phyloP scores from a whole-genome alignment of 2,113 vertebrate genomes.

The Misgurnus anguillicaudatus region DNA sequence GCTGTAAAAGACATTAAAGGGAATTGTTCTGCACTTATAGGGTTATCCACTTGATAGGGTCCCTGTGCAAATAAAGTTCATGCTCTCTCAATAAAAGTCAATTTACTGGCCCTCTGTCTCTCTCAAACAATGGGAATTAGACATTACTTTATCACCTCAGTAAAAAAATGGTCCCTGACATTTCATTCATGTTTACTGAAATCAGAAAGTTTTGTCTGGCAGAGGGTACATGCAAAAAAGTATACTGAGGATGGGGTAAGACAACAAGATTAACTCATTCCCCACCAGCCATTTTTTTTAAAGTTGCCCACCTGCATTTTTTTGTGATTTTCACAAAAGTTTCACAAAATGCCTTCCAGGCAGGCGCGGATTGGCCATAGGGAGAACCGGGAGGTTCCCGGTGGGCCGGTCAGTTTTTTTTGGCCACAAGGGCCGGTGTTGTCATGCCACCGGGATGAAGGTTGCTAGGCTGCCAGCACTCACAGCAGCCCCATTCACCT shows the following conservation, averaged over 20 bases:
- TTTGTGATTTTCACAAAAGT: too few species aligned
- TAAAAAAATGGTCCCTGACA: conserved; percentile 41
- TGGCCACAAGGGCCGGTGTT: too few species aligned
- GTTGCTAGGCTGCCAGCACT: too few species aligned
- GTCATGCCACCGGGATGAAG: too few species aligned
- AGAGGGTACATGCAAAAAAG: conserved; percentile 21
- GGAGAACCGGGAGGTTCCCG: too few species aligned
- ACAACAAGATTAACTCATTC: too few species aligned
- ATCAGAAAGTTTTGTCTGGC: conserved; percentile 47
- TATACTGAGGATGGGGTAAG: neutral
- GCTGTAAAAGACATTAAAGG: conserved; percentile 40
- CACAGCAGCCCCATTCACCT: too few species aligned
- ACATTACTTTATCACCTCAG: conserved; percentile 51
- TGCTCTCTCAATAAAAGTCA: conserved; percentile 62
- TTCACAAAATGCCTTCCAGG: too few species aligned
- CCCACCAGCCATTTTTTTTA: too few species aligned
- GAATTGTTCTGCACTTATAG: conserved; percentile 27
- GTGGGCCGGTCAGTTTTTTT: too few species aligned
- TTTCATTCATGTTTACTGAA: conserved; percentile 63
- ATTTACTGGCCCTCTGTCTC: conserved; percentile 58
- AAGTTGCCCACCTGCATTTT: too few species aligned
- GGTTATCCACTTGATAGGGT: conserved; percentile 43
- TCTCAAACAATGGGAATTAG: conserved; percentile 58
- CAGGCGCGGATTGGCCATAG: too few species aligned
- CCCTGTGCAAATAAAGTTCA: conserved; percentile 50